Percentiles rank a stretch among this genome's conserved stretches.
phyloP scores from a whole-genome alignment of 2,888 invertebrate species.

The Ornithoptera alexandrae region DNA sequence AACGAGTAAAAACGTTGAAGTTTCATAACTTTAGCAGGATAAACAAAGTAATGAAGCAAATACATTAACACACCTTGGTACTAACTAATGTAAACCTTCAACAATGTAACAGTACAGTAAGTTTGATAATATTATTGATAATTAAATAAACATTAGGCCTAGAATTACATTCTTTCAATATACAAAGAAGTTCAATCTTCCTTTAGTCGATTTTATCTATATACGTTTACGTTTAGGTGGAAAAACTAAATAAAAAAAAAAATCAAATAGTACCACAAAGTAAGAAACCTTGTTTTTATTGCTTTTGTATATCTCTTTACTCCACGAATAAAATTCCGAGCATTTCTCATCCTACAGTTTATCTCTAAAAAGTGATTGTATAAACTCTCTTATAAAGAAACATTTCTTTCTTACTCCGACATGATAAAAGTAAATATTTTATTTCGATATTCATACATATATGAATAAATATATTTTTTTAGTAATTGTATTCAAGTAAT shows the following conservation, averaged over 20 bases:
- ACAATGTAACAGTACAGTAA: too few species aligned
- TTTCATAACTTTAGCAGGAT: too few species aligned
- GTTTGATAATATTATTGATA: too few species aligned
- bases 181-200: too few species aligned
- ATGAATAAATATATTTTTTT: background rate
- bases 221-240: background rate
- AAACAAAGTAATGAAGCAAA: too few species aligned
- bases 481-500: background rate
- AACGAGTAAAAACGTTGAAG: too few species aligned
- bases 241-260: background rate
- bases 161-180: too few species aligned
- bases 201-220: too few species aligned
- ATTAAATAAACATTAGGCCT: too few species aligned
- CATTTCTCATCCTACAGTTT: background rate
- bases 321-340: constrained; percentile 8
- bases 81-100: too few species aligned
- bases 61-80: too few species aligned
- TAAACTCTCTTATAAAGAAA: constrained; percentile 9
- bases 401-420: background rate
- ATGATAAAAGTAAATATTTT: background rate
- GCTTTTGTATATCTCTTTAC: background rate
- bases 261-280: background rate
- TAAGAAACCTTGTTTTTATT: background rate
- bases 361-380: background rate
- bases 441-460: background rate